Evolutionary conservation across 1,140 invertebrate genomes (phyloP).

Genomic region (Adoxophyes honmai): DNA sequence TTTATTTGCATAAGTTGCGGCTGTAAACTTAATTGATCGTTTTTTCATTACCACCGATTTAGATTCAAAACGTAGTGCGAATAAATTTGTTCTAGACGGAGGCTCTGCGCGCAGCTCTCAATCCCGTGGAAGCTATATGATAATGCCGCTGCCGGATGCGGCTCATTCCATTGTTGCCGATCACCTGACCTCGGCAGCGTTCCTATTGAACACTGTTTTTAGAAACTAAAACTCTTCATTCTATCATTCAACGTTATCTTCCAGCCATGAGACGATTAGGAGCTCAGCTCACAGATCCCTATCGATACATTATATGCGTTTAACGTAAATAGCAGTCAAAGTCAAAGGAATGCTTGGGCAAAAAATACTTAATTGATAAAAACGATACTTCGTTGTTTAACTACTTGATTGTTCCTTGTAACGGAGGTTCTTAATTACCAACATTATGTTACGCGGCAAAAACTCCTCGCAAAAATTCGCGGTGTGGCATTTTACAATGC

Average conservation of each 20-base stretch:
- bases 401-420: slow-evolving; percentile 13
- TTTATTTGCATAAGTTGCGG: slow-evolving; percentile 16
- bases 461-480: background rate
- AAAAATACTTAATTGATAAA: slow-evolving; percentile 8
- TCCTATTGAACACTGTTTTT: slow-evolving; percentile 48
- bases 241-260: background rate
- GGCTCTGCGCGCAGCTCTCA: slow-evolving; percentile 17
- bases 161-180: slow-evolving; percentile 72
- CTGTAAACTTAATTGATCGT: background rate
- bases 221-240: slow-evolving; percentile 25
- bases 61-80: slow-evolving; percentile 18
- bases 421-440: slow-evolving; percentile 5
- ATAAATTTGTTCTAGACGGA: slow-evolving; percentile 24
- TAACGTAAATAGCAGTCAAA: slow-evolving; percentile 6
- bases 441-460: slow-evolving; percentile 7
- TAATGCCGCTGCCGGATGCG: slow-evolving; percentile 67
- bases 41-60: slow-evolving; percentile 1
- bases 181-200: slow-evolving; percentile 56
- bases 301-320: background rate
- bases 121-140: slow-evolving; percentile 64
- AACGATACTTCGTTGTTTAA: slow-evolving; percentile 12
- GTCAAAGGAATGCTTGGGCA: background rate
- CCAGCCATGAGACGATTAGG: too few relatives aligned
- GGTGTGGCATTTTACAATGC: background rate
- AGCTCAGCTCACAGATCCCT: too few relatives aligned